Evolutionary conservation across 2,888 invertebrate species (phyloP).

Genomic region (Agonopterix heracliana): DNA sequence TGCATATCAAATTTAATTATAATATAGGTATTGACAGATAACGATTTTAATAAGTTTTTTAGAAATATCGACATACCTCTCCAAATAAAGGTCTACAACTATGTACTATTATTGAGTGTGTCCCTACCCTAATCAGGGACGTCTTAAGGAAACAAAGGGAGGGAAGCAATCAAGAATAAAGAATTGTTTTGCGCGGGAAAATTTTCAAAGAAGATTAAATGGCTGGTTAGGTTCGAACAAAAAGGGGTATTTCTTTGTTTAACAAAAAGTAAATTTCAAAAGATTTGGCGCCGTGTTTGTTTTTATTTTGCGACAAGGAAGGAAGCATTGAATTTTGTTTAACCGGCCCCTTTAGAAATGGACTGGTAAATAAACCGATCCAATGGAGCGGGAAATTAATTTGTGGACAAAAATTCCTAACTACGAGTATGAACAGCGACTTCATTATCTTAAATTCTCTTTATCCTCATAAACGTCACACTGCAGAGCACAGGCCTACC

Average conservation of each 20-base stretch:
- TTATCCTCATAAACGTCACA: too few species aligned
- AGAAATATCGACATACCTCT: too few species aligned
- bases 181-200: conserved; percentile 21
- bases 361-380: conserved; percentile 1
- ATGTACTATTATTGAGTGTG: neutral
- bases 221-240: conserved; percentile 19
- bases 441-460: too few species aligned
- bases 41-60: too few species aligned
- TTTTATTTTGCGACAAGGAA: conserved; percentile 3
- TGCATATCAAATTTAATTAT: too few species aligned
- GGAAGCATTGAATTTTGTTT: conserved; percentile 6
- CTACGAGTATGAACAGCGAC: too few species aligned
- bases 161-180: conserved; percentile 24
- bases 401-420: too few species aligned
- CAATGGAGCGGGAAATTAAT: conserved; percentile 1
- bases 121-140: neutral
- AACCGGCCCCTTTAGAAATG: neutral
- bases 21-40: too few species aligned
- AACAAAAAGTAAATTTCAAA: conserved; percentile 14
- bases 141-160: conserved; percentile 18
- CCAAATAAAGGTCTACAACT: too few species aligned
- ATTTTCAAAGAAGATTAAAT: conserved; percentile 23
- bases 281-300: conserved; percentile 7
- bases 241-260: conserved; percentile 21
- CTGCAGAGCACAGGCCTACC: too few species aligned